phyloP scores from a whole-genome alignment of 2,113 vertebrate genomes.

The Phalacrocorax pelagicus region DNA sequence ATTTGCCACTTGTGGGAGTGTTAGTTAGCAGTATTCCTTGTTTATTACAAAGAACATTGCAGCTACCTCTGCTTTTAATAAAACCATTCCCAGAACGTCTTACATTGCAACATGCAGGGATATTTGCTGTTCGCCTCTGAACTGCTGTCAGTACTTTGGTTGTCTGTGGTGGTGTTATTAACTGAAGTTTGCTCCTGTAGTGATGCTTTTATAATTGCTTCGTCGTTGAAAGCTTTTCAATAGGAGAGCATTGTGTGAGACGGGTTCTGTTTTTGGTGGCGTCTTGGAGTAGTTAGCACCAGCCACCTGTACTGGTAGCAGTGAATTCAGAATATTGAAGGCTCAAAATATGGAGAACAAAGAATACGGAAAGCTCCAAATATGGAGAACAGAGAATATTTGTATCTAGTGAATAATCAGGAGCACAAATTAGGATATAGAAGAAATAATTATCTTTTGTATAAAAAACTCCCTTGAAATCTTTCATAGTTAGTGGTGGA shows the following conservation, averaged over 20 bases:
- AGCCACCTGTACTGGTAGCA: background rate
- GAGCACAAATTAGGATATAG: background rate
- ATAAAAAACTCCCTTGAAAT: background rate
- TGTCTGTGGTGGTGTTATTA: background rate
- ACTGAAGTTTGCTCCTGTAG: background rate
- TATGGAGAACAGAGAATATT: background rate
- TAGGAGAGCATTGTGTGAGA: background rate
- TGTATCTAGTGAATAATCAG: background rate
- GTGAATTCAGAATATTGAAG: background rate
- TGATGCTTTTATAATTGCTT: background rate
- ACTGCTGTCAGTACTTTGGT: background rate
- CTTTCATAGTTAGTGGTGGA: background rate
- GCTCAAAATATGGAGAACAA: background rate
- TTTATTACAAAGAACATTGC: background rate
- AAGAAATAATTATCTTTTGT: background rate
- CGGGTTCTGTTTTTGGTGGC: background rate
- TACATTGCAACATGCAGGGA: rapidly evolving
- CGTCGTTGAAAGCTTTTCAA: background rate
- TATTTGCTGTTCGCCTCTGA: background rate
- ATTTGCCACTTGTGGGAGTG: background rate
- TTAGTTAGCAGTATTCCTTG: constrained; percentile 43
- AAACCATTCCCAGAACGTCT: background rate
- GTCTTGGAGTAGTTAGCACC: background rate
- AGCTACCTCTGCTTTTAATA: background rate
- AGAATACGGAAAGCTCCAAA: background rate